Evolutionary conservation across 1,140 invertebrate species (phyloP), one percentile per base, ranked within the genome.

Genomic region (Aphidius gifuensis): DNA sequence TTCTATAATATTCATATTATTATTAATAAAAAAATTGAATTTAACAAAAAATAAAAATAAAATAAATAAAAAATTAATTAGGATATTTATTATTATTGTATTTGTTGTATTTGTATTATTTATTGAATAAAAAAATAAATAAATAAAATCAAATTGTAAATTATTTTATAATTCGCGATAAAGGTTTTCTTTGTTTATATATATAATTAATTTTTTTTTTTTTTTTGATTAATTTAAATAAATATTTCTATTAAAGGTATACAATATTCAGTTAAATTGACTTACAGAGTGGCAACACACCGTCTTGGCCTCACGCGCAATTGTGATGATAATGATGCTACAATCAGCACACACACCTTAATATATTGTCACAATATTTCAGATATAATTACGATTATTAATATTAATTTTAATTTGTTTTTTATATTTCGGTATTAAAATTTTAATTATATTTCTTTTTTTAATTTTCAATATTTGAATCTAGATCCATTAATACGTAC

Each of bases 341-440:
- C 71, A 79, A 80, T 76, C 79, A 79, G 78, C 78, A 79, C 71
- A 77, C 74, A 77, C 73, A 79, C 73, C 78, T 77, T 79, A 77
- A 79, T 64, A 73, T 80, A 71, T 71, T 66, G 64, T 55, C 53
- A 58, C 55, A 63, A 39, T 58, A 58, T 58, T 40, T 58, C 54
- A 58, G 32, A 61, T 21, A 46, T 69, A 70, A 74, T 71, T 68
- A 7, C 38, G 57, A 32, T 32, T 32, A 32, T 32, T 32, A 32
- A 32, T 60, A 42, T 5, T 11, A 9, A 11, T 54, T 42, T 16
- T 16, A 16, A 11, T 16, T 55, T 55, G n/a, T 44, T 32, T 63
- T 62, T 74, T 69, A 68, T 69, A 69, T 74, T 71, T 69, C 73
- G 75, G 73, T 65, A 54, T 55, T 32, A 21, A 47, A 46, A 60